Base-by-base conservation (phyloP, 1,140 invertebrate species). In the Anoplolepis gracilipes region DNA sequence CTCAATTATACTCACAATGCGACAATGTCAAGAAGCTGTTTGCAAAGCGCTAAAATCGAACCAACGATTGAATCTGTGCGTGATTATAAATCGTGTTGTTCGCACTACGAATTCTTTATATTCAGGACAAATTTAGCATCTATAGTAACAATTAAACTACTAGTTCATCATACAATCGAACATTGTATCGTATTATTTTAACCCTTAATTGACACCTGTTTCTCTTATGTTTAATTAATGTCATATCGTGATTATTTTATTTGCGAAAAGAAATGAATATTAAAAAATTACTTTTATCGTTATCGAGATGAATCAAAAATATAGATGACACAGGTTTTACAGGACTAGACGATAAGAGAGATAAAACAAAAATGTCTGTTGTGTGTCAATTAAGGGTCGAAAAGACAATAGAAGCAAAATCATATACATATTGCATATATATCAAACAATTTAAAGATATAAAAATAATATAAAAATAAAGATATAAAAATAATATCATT, bases 151-250 rank as follows among this genome's bases (percentile, higher is more conserved):
- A 25, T 67, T 16, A 73, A 53, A 19, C 36, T 64, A 85, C 78
- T 73, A 87, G 49, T 84, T 87, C 75, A 84, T 70, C 11, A 89
- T 87, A 84, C 61, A 85, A 62, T 10, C 13, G 33, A 42, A 57
- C 2, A 30, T n/a, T 77, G 28, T 57, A 67, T 42, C 16, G 42
- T 10, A 39, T 69, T 76, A 88, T 28, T 42, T 42, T 28, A n/a
- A 46, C n/a, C 59, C 33, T 84, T 62, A 70, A 84, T 79, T 85
- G 85, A 53, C 46, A 77, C 25, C 28, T 42, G 42, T 64, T n/a
- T 16, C 25, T 25, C n/a, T n/a, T n/a, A n/a, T n/a, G n/a, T n/a
- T 39, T 39, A 59, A 42, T 16, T 62, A 30, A 57, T 2, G 2
- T 46, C 39, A 39, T 22, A 76, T 75, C 30, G 2, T 33, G 22